These are phyloP conservation scores for Agonopterix alstromeriana DNA, from an alignment of 2,888 invertebrate species.

Conservation along the genomic window DNA sequence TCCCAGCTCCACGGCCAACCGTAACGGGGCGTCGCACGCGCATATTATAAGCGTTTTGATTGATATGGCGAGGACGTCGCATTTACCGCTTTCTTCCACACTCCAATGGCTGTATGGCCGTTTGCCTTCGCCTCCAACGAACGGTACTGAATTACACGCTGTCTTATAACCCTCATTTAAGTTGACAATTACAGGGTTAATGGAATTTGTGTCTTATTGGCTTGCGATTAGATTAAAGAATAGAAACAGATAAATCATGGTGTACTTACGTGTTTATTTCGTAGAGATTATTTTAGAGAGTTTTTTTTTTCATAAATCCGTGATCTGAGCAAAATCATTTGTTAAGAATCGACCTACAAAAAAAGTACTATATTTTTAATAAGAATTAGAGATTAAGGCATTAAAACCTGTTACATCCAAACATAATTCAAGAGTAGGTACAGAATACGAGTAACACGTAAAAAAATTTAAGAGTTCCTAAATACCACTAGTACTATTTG, in stretches of 20 bases:
- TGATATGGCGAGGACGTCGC: constrained; percentile 68
- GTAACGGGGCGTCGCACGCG: constrained; percentile 37
- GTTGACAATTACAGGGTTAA: constrained; percentile 40
- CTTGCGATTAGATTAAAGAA: constrained; percentile 1
- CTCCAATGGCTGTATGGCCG: constrained; percentile 48
- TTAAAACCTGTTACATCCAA: too few species aligned
- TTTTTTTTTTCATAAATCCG: too few species aligned
- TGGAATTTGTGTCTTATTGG: constrained; percentile 17
- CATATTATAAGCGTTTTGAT: constrained; percentile 67
- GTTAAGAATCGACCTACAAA: too few species aligned
- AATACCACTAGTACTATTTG: too few species aligned
- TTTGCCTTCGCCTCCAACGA: constrained; percentile 33
- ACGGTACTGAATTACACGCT: constrained; percentile 71
- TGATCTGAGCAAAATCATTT: too few species aligned
- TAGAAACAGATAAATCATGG: constrained; percentile 51
- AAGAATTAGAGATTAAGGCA: too few species aligned
- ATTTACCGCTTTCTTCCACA: constrained; percentile 67
- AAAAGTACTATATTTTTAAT: too few species aligned
- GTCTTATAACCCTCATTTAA: constrained; percentile 59
- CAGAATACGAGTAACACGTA: too few species aligned
- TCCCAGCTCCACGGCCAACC: constrained; percentile 1
- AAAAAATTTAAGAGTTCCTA: too few species aligned
- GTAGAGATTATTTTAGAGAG: constrained; percentile 22
- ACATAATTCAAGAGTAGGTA: too few species aligned
- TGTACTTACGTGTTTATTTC: too few species aligned